Conservation (phyloP, 2,888 invertebrate species). For the Gasteruption jaculator region DNA sequence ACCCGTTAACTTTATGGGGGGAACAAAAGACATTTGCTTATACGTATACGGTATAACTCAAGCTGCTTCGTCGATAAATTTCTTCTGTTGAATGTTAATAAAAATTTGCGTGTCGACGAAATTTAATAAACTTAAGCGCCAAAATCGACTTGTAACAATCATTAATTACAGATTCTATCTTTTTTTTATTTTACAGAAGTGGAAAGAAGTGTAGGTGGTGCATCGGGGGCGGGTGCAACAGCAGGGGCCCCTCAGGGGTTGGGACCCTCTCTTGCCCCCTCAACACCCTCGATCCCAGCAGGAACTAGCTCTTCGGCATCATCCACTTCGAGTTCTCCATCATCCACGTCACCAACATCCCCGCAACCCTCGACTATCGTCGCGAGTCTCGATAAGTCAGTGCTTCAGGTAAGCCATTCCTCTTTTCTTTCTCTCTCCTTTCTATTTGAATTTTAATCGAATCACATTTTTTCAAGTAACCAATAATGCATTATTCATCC, state of each 20-base stretch:
- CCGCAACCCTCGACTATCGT: slow-evolving; percentile 55
- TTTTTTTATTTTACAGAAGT: slow-evolving; percentile 37
- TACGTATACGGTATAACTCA: no score
- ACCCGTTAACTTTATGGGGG: no score
- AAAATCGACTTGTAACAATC: neutral
- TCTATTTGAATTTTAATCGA: slow-evolving; percentile 1
- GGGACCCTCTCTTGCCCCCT: slow-evolving; percentile 40
- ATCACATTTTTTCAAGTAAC: no score
- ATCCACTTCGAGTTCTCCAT: slow-evolving; percentile 28
- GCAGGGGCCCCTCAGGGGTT: slow-evolving; percentile 38
- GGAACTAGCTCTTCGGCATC: slow-evolving; percentile 50
- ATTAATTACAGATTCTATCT: slow-evolving; percentile 1
- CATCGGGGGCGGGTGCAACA: slow-evolving; percentile 37
- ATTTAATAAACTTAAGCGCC: neutral
- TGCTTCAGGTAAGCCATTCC: slow-evolving; percentile 59
- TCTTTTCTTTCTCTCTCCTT: slow-evolving; percentile 4
- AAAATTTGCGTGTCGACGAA: no score
- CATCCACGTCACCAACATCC: slow-evolving; percentile 43
- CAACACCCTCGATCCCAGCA: slow-evolving; percentile 42
- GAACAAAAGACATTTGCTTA: no score
- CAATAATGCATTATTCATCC: no score
- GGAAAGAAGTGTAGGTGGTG: slow-evolving; percentile 37
- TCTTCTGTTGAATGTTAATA: no score
- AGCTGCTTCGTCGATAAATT: no score
- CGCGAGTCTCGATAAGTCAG: slow-evolving; percentile 70